These are phyloP conservation scores for Hermodice carunculata DNA, from an alignment of 2,888 invertebrate species.

Conservation along the genomic window DNA sequence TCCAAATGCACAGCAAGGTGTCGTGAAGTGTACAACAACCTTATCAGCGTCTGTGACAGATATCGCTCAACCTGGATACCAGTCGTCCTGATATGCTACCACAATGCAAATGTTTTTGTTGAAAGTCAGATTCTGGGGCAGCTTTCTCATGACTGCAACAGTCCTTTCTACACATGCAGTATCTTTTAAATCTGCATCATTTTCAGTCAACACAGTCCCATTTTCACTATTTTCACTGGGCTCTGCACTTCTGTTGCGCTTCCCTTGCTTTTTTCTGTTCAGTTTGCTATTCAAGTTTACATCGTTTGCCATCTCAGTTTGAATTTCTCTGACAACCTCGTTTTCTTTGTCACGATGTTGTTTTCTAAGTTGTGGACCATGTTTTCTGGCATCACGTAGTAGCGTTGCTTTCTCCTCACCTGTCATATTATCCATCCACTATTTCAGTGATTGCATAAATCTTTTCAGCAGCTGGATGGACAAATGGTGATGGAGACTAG, in stretches of 20 bases:
- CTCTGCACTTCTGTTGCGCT: not conserved
- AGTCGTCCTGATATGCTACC: constrained; percentile 11
- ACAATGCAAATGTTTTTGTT: not conserved
- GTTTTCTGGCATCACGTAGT: not conserved
- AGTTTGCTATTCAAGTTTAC: not conserved
- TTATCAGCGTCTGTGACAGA: no score
- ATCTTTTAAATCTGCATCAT: no score
- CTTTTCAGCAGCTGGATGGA: constrained; percentile 1
- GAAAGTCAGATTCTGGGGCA: not conserved
- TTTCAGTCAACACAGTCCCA: no score
- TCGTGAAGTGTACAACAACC: no score
- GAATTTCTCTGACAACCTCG: no score
- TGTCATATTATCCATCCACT: not conserved
- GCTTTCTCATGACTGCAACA: not conserved
- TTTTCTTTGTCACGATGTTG: not conserved
- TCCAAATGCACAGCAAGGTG: no score
- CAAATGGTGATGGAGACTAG: constrained; percentile 2
- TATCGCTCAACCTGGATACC: constrained; percentile 16
- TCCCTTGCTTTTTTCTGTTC: not conserved
- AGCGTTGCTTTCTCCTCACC: not conserved
- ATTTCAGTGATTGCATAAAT: not conserved
- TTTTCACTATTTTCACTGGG: no score
- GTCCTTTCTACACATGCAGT: no score
- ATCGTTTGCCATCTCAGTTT: no score
- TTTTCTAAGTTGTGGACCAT: not conserved